Evolutionary conservation across 2,888 invertebrate species (phyloP).

Genomic region (Argyresthia albistria): DNA sequence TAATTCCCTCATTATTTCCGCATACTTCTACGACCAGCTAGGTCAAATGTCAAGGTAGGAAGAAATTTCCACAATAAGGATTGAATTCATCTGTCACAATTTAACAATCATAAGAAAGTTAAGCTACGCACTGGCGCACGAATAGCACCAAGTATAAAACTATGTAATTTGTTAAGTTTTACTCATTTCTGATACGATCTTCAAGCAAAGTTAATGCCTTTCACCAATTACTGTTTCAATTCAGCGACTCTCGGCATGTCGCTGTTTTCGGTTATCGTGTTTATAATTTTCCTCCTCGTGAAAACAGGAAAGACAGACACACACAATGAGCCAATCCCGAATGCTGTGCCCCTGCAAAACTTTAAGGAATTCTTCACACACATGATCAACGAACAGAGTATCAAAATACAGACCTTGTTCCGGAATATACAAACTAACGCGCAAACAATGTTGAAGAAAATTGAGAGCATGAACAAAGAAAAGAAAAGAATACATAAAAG

Average conservation of each 20-base stretch:
- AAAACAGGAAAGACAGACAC: slow-evolving; percentile 34
- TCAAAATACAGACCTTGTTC: slow-evolving; percentile 44
- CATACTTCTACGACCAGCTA: slow-evolving; percentile 22
- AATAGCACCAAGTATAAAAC: slow-evolving; percentile 32
- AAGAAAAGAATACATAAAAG: slow-evolving; percentile 4
- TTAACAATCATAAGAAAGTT: slow-evolving; percentile 21
- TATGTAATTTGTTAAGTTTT: slow-evolving; percentile 13
- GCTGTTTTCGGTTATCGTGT: slow-evolving; percentile 35
- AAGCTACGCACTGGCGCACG: slow-evolving; percentile 39
- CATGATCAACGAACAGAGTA: slow-evolving; percentile 52
- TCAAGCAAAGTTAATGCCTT: slow-evolving; percentile 40
- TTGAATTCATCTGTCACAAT: neutral
- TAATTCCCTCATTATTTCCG: neutral
- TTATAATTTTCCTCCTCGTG: slow-evolving; percentile 33
- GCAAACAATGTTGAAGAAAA: slow-evolving; percentile 42
- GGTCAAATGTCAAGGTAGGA: slow-evolving; percentile 63
- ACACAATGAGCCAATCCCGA: slow-evolving; percentile 20
- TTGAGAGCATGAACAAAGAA: slow-evolving; percentile 35
- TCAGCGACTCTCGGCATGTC: slow-evolving; percentile 40
- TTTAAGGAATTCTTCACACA: slow-evolving; percentile 46
- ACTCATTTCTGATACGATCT: slow-evolving; percentile 21
- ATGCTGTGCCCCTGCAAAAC: slow-evolving; percentile 28
- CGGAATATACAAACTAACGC: slow-evolving; percentile 54
- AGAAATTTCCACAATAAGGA: slow-evolving; percentile 12
- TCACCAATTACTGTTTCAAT: slow-evolving; percentile 21